Evolutionary conservation across 1,140 invertebrate species (phyloP).

Genomic region (Thereuonema tuberculata): DNA sequence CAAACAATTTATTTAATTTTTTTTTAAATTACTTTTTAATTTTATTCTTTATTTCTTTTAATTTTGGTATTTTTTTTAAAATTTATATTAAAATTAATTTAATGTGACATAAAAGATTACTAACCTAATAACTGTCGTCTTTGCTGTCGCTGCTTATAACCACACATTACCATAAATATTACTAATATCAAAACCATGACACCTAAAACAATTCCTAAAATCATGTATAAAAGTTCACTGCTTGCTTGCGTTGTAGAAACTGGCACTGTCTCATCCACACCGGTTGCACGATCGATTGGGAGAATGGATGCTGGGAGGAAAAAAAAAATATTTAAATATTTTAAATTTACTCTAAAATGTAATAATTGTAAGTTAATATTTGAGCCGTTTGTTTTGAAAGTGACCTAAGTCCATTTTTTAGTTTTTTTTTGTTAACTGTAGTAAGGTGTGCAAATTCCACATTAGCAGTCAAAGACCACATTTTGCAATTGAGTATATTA

Average conservation of each 20-base stretch:
- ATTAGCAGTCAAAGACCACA: too few relatives aligned
- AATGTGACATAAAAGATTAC: too few relatives aligned
- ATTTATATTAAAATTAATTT: neutral
- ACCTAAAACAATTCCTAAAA: constrained; percentile 31
- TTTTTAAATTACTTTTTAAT: neutral
- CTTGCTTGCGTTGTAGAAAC: constrained; percentile 18
- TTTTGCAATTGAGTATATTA: too few relatives aligned
- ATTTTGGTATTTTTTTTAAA: neutral
- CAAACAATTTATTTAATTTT: too few relatives aligned
- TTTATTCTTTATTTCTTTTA: neutral
- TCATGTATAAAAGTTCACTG: constrained; percentile 29
- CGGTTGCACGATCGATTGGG: constrained; percentile 10
- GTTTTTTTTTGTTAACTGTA: too few relatives aligned
- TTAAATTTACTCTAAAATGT: constrained; percentile 9
- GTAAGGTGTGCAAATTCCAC: too few relatives aligned
- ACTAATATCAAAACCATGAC: constrained; percentile 28
- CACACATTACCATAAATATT: constrained; percentile 32
- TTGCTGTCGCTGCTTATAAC: constrained; percentile 26
- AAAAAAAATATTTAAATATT: neutral
- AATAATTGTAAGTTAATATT: too few relatives aligned
- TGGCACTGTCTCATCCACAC: constrained; percentile 8
- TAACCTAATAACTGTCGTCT: neutral
- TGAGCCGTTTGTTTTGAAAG: too few relatives aligned
- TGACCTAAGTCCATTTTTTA: too few relatives aligned
- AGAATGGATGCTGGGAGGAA: neutral